Base-by-base conservation (phyloP, 2,888 invertebrate species). In the Lepas anatifera region DNA sequence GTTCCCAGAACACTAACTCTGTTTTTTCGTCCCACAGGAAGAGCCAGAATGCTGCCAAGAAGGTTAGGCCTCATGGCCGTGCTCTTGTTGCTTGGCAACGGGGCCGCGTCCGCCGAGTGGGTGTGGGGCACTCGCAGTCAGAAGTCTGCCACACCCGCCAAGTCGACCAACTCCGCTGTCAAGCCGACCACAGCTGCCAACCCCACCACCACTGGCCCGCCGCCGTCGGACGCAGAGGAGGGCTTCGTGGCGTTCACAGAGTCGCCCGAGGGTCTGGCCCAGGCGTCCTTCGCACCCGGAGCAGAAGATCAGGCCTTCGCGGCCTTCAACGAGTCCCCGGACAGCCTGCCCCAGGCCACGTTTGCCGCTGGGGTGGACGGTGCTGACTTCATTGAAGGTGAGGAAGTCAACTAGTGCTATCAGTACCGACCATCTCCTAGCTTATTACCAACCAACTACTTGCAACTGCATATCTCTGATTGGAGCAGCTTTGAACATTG, bases 41-140 rank as follows among this genome's bases (percentile, higher is more conserved):
- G n/a, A n/a, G n/a, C 35, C 58, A 29, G 32, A 8, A 58, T 58
- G 58, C 32, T 16, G 32, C 35, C 8, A 35, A 2, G 58, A 6
- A 58, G 35, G 22, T 32, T 35, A 3, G 58, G 58, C 58, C 32
- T 35, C 22, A 18, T 35, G 58, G 58, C 35, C 22, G 58, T 25
- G 35, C 35, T 58, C 25, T 35, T 58, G 58, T 58, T 58, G 58
- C 58, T 58, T 35, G 35, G 58, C 58, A 58, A 58, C 58, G 35
- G 35, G 22, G 22, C 22, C 22, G 58, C 35, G 35, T 58, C 58
- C 1, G 58, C 58, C 35, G 58, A 58, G 22, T 58, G 58, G 58
- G 58, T 58, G 32, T 58, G 58, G 58, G 58, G 58, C 50, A 50
- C 27, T 18, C 58, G 58, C 58, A 13, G 25, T 35, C 3, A 18